Conservation (phyloP, 2,797 vertebrate species). For the Peromyscus nudipes region DNA sequence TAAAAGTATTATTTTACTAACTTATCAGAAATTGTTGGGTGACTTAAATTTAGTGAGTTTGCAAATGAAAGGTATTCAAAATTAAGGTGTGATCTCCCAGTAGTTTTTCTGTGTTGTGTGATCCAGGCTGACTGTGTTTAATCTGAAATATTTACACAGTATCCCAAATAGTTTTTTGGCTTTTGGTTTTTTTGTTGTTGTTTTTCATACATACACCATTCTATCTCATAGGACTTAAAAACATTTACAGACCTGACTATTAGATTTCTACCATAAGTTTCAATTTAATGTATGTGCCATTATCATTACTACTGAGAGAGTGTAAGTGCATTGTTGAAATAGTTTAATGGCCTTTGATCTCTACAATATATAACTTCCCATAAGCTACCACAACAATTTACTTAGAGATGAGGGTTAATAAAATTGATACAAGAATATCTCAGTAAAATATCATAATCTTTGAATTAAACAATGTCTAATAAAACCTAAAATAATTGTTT, state of each 20-base stretch:
- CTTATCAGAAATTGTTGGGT: background rate
- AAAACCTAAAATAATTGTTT: background rate
- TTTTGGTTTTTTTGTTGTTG: background rate
- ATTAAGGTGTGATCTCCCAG: background rate
- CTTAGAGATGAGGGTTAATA: background rate
- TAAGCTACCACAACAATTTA: background rate
- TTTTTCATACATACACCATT: background rate
- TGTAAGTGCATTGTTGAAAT: conserved; percentile 1
- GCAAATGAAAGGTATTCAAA: background rate
- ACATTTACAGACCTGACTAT: background rate
- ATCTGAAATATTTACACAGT: background rate
- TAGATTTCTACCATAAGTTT: background rate
- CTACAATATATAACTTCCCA: conserved; percentile 24
- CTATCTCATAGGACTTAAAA: background rate
- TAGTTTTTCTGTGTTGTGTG: background rate
- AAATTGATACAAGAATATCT: background rate
- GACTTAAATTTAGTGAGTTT: background rate
- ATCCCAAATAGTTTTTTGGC: background rate
- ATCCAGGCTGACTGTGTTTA: background rate
- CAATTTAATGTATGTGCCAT: background rate
- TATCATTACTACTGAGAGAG: background rate
- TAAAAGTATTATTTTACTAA: background rate
- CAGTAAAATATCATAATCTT: background rate
- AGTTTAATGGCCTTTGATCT: background rate
- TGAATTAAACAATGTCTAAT: background rate